Evolutionary conservation across 1,140 invertebrate species (phyloP), one percentile per base, ranked within the genome.

Genomic region (Heterodera schachtii): DNA sequence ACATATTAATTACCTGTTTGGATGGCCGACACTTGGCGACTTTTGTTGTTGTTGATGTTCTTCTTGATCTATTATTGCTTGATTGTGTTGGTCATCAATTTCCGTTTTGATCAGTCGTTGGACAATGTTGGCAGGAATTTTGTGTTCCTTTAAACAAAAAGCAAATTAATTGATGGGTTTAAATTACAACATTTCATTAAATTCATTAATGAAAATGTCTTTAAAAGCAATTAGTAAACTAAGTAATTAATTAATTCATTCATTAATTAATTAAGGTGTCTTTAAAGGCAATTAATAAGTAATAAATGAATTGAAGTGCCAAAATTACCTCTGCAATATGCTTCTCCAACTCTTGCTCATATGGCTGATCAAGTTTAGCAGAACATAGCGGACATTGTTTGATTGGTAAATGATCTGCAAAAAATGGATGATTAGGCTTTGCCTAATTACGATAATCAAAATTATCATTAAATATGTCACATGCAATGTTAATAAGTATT

Each of bases 121-220:
- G 77, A 64, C 21, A 64, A 78, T 69, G 47, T 69, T 21, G 31
- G 70, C 44, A 31, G 77, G 77, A 46, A 78, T 69, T 11, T 69
- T 70, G 60, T 78, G 77, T 3, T 78, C 77, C 77, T 78, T 46
- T 64, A 64, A 64, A 5, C 11, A 13, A 4, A 64, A 64, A 64
- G 16, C 57, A 31, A 31, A 31, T 31, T 31, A 31, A 31, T 31
- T 31, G 31, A 31, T 31, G 31, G 31, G 31, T 31, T 31, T 31
- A 31, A 31, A 31, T 31, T 31, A 31, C 31, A 31, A 31, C 31
- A 31, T 31, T 31, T 31, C 1, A 31, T 31, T 31, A 31, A 31
- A 31, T 31, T 31, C 0, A 31, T 31, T 31, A 31, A 31, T 31
- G 31, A 31, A 31, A 31, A 31, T 31, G 31, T 31, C 31, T 31